Evolutionary conservation across 1,140 invertebrate species (phyloP), one percentile per base, ranked within the genome.

Genomic region (Chelonus insularis): DNA sequence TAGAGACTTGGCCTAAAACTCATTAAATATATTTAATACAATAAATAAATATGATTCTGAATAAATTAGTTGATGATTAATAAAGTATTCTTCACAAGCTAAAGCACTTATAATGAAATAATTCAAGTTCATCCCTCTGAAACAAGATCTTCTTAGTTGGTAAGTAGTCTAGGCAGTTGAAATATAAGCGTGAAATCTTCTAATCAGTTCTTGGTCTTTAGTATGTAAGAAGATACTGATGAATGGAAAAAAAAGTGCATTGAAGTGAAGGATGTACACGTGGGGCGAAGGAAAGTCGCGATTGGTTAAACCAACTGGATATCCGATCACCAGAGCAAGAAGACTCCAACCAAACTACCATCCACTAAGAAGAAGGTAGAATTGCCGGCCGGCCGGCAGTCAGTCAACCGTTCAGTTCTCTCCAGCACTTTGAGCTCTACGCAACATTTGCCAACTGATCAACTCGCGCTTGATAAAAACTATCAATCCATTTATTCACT

Each of bases 341-440:
- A 43, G 41, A 43, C 41, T 43, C 12, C 14, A 14, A 16, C 2
- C 12, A 8, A 16, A 3, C 6, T 43, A 43, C 14, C 9, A 48
- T 23, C 9, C 23, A 8, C 21, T 21, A 7, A 34, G 37, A 61
- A 12, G 52, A 29, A 39, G 32, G 36, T 16, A 60, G 21, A 60
- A 39, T 36, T 45, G 66, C 66, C 69, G 66, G 65, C 73, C 72
- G 72, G 72, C 70, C 70, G 71, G 72, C 67, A 72, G 34, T 12
- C 29, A 48, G 14, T 50, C 57, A n/a, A 25, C 67, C 47, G 67
- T 65, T 74, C 72, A 74, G 73, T 74, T 67, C 70, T 70, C 65
- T 63, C 68, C 70, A 68, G 69, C 64, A 66, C 67, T 72, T 63
- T 66, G 68, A 69, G 62, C 65, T 61, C 73, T 62, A 45, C 67